Conservation (phyloP, 2,888 invertebrate species). For the Sturmia bella region DNA sequence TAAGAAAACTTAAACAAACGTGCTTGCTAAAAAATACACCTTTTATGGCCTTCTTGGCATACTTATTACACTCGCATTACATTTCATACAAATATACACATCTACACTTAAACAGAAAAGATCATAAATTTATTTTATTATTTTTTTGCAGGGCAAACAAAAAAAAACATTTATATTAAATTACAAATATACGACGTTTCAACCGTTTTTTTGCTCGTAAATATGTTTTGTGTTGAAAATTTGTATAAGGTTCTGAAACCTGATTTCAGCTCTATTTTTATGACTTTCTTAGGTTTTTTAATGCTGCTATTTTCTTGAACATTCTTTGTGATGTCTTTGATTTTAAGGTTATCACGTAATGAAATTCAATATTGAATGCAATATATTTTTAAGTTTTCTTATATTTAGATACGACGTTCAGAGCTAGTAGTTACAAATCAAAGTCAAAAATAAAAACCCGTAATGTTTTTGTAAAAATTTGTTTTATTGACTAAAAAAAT, state of each 20-base stretch:
- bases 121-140: slow-evolving; percentile 36
- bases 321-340: slow-evolving; percentile 33
- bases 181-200: slow-evolving; percentile 57
- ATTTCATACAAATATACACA: no score
- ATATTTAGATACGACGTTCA: neutral
- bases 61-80: no score
- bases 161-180: slow-evolving; percentile 47
- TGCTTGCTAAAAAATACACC: no score
- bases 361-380: slow-evolving; percentile 31
- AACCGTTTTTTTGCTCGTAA: slow-evolving; percentile 34
- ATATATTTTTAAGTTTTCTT: neutral
- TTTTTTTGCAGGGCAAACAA: slow-evolving; percentile 11
- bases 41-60: no score
- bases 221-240: slow-evolving; percentile 54
- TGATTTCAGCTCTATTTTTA: slow-evolving; percentile 43
- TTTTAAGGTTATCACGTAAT: slow-evolving; percentile 44
- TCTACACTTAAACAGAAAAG: slow-evolving; percentile 38
- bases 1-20: no score
- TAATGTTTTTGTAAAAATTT: no score
- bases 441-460: no score
- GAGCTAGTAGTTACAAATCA: neutral
- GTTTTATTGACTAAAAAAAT: no score
- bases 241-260: slow-evolving; percentile 30
- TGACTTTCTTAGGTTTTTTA: slow-evolving; percentile 16
- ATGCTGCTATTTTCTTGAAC: slow-evolving; percentile 21